These are phyloP conservation scores for Malurus splendens DNA, from an alignment of 2,797 vertebrate genomes.

Conservation along the genomic window DNA sequence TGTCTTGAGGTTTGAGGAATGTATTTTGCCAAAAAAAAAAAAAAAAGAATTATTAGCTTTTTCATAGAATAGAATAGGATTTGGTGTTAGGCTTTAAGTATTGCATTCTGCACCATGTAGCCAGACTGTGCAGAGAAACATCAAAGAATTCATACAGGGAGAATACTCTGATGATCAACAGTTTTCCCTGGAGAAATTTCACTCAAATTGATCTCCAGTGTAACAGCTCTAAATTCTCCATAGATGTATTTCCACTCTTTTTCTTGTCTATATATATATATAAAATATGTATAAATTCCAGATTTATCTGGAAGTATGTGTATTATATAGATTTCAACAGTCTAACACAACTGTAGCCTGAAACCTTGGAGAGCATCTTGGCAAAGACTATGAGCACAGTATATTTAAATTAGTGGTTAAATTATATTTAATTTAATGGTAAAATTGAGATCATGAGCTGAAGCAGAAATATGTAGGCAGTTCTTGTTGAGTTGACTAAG, in stretches of 20 bases:
- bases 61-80: not conserved
- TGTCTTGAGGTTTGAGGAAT: not conserved
- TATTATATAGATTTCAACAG: not conserved
- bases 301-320: not conserved
- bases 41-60: no score
- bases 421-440: not conserved
- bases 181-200: not conserved
- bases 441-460: not conserved
- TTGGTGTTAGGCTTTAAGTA: not conserved
- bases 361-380: not conserved
- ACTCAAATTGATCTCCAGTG: not conserved
- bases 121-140: not conserved
- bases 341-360: not conserved
- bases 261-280: not conserved
- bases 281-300: not conserved
- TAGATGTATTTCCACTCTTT: not conserved
- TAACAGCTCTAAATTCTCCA: not conserved
- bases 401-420: not conserved
- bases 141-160: rapidly evolving
- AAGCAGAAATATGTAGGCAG: not conserved
- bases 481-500: not conserved
- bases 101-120: not conserved
- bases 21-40: not conserved
- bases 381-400: not conserved
- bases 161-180: not conserved